Evolutionary conservation across 2,888 invertebrate species (phyloP), one percentile per base, ranked within the genome.

Genomic region (Notocelia uddmanniana): DNA sequence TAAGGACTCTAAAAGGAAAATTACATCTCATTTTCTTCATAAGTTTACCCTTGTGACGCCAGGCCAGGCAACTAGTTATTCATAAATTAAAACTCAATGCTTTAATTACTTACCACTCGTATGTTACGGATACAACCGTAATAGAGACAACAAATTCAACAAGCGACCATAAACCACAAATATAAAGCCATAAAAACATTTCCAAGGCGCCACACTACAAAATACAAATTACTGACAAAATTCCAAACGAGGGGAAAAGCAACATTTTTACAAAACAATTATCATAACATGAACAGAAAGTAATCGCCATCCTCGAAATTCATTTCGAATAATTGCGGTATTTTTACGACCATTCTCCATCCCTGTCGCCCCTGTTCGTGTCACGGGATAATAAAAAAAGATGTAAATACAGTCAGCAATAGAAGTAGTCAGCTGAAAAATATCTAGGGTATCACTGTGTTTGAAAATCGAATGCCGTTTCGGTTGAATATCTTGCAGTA

Each of bases 341-440:
- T 45, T 71, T 74, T 71, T 71, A 74, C 62, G 71, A 71, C 50
- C 68, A 37, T 68, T 48, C 50, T 67, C 67, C 67, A 48, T 62
- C 66, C 41, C 68, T 68, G 74, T 71, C 70, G 50, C 74, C 73
- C 64, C 67, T 34, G 52, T 74, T 71, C 74, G 74, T 74, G 74
- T 52, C 45, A 15, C 37, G 19, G 19, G 58, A 60, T 54, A 31
- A 64, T 74, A 74, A 74, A 74, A n/a, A 74, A 37, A 48, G 45
- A 63, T 60, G 41, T 54, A 58, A 52, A 54, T 64, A 59, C 63
- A 15, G 41, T 15, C 41, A 15, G 41, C 15, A 41, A 6, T 15
- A 41, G 15, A 41, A 41, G 41, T 41, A 15, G 41, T 5, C 15
- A 41, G 41, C 15, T 15, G 6, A 41, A 3, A 41, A 15, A 3